Conservation (phyloP, 2,888 invertebrate genomes). For the Tridacna gigas region DNA sequence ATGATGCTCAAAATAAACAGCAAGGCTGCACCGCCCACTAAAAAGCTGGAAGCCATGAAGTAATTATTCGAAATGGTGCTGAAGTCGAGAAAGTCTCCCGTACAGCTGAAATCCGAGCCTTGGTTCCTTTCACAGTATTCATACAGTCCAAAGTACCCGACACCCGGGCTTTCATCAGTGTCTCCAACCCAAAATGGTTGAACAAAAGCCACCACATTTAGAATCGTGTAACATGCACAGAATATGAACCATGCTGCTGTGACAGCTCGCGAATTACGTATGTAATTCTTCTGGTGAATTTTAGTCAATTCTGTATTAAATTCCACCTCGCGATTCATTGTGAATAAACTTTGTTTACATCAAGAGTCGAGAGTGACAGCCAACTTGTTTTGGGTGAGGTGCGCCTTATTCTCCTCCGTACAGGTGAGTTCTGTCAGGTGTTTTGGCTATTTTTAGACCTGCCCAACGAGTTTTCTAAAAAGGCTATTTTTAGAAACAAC, state of each 20-base stretch:
- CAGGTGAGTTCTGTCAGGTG: slow-evolving; percentile 15
- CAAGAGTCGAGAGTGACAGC: slow-evolving; percentile 21
- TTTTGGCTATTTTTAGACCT: slow-evolving; percentile 11
- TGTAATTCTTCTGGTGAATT: slow-evolving; percentile 82
- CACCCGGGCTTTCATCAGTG: slow-evolving; percentile 89
- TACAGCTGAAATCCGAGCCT: slow-evolving; percentile 89
- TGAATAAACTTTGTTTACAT: slow-evolving; percentile 18
- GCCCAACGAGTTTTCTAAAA: slow-evolving; percentile 42
- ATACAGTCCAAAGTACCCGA: slow-evolving; percentile 97
- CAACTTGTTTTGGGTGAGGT: slow-evolving; percentile 25
- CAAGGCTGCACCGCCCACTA: slow-evolving; percentile 93
- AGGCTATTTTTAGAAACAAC: slow-evolving; percentile 11
- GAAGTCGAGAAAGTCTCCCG: slow-evolving; percentile 90
- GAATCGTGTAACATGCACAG: slow-evolving; percentile 98
- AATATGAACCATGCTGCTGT: slow-evolving; percentile 99
- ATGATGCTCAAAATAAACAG: slow-evolving; percentile 94
- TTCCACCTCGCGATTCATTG: slow-evolving; percentile 72
- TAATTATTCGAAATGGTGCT: slow-evolving; percentile 92
- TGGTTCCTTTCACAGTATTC: slow-evolving; percentile 90
- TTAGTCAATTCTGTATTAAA: slow-evolving; percentile 77
- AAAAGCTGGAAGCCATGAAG: slow-evolving; percentile 94
- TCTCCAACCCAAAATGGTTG: slow-evolving; percentile 89
- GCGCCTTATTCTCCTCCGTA: slow-evolving; percentile 6
- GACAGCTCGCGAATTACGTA: slow-evolving; percentile 89
- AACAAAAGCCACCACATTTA: slow-evolving; percentile 96